These are phyloP conservation scores for Myotis pilosus DNA, from an alignment of 2,797 vertebrate species.

Conservation along the genomic window DNA sequence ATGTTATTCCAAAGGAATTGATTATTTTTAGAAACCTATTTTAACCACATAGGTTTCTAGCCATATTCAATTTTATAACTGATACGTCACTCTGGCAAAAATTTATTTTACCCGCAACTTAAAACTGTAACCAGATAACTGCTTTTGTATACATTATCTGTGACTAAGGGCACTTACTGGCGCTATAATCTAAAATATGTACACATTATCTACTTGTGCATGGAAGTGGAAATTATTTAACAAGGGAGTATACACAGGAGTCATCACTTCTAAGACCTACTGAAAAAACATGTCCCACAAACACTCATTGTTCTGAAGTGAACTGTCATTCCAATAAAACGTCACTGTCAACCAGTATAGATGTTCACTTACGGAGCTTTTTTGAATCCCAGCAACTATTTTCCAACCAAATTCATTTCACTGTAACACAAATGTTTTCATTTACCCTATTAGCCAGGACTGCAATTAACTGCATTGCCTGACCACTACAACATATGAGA, in stretches of 20 bases:
- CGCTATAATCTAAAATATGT: conserved; percentile 12
- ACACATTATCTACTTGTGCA: background rate
- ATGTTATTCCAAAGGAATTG: background rate
- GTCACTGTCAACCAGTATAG: background rate
- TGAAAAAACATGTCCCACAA: conserved; percentile 48
- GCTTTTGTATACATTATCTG: conserved; percentile 1
- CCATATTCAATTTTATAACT: conserved; percentile 27
- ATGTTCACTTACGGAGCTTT: background rate
- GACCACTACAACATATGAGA: background rate
- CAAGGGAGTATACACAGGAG: background rate
- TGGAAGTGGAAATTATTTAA: conserved; percentile 46
- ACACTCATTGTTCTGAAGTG: conserved; percentile 28
- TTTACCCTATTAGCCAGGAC: conserved; percentile 59
- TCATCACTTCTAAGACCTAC: background rate
- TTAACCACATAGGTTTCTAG: background rate
- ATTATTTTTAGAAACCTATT: conserved; percentile 35
- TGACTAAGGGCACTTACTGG: background rate
- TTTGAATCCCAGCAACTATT: conserved; percentile 34
- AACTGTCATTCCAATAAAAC: conserved; percentile 54
- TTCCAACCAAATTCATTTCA: conserved; percentile 36
- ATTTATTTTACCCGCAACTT: conserved; percentile 2
- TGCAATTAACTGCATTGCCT: conserved; percentile 39
- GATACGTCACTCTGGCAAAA: background rate
- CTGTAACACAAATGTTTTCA: conserved; percentile 42
- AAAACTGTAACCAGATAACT: conserved; percentile 24